Evolutionary conservation across 2,113 vertebrate genomes (phyloP).

Genomic region (Ctenomys sociabilis): DNA sequence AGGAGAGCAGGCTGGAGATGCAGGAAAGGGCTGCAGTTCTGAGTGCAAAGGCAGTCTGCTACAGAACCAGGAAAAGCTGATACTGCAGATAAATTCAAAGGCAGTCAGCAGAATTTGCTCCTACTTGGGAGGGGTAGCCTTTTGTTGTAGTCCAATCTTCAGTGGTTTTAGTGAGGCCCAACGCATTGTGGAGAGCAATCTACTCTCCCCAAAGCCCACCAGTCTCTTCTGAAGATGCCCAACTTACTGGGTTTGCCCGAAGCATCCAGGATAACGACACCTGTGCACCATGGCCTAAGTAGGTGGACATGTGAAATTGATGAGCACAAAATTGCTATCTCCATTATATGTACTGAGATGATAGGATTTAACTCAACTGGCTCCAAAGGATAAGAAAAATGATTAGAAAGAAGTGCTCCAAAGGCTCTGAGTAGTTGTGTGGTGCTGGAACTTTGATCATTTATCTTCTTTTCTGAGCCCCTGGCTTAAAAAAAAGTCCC

Average conservation of each 20-base stretch:
- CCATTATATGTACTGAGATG: neutral
- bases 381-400: neutral
- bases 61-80: neutral
- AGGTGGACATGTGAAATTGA: neutral
- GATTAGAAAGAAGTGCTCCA: neutral
- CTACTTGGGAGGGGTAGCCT: neutral
- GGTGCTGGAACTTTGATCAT: neutral
- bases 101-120: neutral
- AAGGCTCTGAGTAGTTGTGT: neutral
- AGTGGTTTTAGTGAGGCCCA: neutral
- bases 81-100: neutral
- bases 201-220: neutral
- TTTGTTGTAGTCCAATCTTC: neutral
- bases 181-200: neutral
- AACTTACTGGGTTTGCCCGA: too few relatives aligned
- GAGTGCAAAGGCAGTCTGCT: neutral
- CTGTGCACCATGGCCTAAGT: neutral
- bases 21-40: neutral
- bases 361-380: neutral
- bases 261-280: neutral
- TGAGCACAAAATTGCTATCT: neutral
- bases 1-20: neutral
- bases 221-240: neutral
- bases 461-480: conserved; percentile 3
- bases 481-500: neutral